Base-by-base conservation (phyloP, 23 tunicate species). In the Halocynthia aurantium region DNA sequence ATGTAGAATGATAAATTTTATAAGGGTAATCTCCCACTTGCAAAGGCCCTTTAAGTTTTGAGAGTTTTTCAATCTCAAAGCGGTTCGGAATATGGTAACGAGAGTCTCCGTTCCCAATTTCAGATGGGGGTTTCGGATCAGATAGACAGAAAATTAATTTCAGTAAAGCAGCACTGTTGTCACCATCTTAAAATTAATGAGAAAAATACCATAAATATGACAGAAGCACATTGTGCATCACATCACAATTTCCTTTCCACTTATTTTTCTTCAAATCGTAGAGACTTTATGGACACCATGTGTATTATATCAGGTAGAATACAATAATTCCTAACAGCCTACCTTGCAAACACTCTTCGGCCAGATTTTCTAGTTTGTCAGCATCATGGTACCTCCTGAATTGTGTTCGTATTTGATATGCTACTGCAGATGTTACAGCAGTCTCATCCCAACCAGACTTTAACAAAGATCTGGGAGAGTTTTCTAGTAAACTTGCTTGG, bases 351-450 rank as follows among this genome's bases (percentile, higher is more conserved):
- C 8, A 12, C 51, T 62, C 10, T 50, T 49, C 54, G 7, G 76
- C 18, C 7, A 71, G 55, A 57, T 71, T 52, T 22, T 81, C 55
- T 2, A 81, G 55, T 60, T 67, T 72, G 52, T 81, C 77, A 21
- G 78, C 77, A 53, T 81, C 71, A 40, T 71, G 53, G 62, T 54
- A 53, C 19, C 62, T 71, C 52, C 78, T 8, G 8, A 72, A 64
- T 7, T 72, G 72, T 57, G 19, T 44, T 13, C 77, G 17, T 52
- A 81, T 62, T 19, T 70, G 61, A 71, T 72, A 81, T 55, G 76
- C 67, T 8, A 81, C 78, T 31, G 85, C 85, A 60, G 52, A 40
- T 5, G 61, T 52, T 15, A 62, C 40, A 56, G 51, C 19, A 57
- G n/a, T 50, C 12, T 52, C 71, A 51, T 60, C 52, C 85, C 85